Conservation (phyloP, 1,140 invertebrate genomes). For the Anastrepha ludens region DNA sequence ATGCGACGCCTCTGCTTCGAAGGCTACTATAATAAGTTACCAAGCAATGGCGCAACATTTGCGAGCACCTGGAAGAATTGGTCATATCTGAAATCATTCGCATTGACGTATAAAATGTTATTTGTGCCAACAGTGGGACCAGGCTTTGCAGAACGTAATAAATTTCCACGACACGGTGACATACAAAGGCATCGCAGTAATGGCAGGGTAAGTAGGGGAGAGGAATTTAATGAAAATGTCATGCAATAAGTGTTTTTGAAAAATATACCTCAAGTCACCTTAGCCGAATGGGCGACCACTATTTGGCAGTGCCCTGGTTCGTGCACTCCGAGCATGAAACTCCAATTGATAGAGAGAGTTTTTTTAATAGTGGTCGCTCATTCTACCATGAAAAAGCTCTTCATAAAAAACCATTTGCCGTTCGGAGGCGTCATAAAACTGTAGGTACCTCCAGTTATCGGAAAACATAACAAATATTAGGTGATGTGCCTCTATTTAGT, state of each 20-base stretch:
- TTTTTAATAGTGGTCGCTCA: no score
- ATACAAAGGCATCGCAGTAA: slow-evolving; percentile 77
- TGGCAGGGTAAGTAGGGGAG: slow-evolving; percentile 69
- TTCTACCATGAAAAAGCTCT: no score
- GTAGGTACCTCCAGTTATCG: no score
- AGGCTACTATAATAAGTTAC: slow-evolving; percentile 80
- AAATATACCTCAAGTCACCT: no score
- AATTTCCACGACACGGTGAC: slow-evolving; percentile 77
- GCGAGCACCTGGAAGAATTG: slow-evolving; percentile 81
- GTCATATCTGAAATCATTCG: slow-evolving; percentile 77
- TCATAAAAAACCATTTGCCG: no score
- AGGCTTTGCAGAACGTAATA: slow-evolving; percentile 78
- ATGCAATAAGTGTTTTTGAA: background rate
- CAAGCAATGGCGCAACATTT: slow-evolving; percentile 78
- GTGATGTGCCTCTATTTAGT: no score
- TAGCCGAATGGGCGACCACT: no score
- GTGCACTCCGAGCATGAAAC: no score
- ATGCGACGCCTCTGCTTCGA: slow-evolving; percentile 77
- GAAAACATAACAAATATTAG: no score
- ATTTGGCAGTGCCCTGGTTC: no score
- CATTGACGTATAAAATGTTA: slow-evolving; percentile 76
- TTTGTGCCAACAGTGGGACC: slow-evolving; percentile 80
- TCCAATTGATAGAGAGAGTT: no score
- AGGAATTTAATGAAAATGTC: slow-evolving; percentile 17
- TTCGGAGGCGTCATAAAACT: no score